phyloP scores from a whole-genome alignment of 2,113 vertebrate species.

The Pionites leucogaster region DNA sequence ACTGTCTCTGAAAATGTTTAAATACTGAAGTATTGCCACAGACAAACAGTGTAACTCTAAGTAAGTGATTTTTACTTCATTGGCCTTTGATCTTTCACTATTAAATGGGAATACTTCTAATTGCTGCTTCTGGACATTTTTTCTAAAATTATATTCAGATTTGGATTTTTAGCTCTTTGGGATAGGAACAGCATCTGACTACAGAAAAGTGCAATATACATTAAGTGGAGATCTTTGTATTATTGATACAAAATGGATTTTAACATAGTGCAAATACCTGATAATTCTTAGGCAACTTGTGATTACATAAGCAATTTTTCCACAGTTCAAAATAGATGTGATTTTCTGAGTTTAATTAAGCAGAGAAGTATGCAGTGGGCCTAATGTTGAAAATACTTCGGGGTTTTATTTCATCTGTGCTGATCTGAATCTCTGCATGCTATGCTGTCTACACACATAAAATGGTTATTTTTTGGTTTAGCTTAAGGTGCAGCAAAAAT shows the following conservation, averaged over 20 bases:
- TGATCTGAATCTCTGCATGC: background rate
- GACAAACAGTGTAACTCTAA: background rate
- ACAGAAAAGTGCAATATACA: background rate
- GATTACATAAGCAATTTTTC: background rate
- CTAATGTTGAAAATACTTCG: background rate
- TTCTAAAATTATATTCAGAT: background rate
- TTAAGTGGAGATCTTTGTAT: background rate
- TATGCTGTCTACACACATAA: background rate
- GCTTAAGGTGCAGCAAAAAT: background rate
- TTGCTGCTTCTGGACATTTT: background rate
- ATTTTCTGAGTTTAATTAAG: background rate
- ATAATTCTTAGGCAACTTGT: background rate
- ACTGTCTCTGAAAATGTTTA: background rate
- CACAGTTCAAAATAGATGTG: background rate
- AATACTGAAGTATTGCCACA: background rate
- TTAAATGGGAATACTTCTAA: background rate
- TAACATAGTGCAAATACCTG: background rate
- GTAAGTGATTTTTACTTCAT: background rate
- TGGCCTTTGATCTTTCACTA: background rate
- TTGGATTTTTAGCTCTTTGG: background rate
- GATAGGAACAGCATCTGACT: background rate
- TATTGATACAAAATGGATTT: background rate
- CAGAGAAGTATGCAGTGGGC: background rate
- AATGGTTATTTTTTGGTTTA: background rate
- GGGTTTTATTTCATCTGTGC: background rate